Base-by-base conservation (phyloP, 2,113 vertebrate genomes). In the Numenius arquata region DNA sequence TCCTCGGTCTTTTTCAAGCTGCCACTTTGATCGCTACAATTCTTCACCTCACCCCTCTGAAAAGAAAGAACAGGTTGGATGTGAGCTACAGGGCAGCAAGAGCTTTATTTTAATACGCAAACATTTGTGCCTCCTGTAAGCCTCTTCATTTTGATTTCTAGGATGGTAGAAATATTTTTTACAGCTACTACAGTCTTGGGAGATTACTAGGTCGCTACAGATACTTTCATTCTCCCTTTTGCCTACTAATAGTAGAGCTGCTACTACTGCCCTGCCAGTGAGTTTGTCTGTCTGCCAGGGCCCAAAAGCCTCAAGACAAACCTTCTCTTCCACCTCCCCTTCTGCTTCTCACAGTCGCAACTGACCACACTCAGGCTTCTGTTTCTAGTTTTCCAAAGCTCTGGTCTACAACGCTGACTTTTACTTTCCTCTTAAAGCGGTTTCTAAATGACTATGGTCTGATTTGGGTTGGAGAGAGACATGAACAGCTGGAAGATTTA, bases 401-500 rank as follows among this genome's bases (percentile, higher is more conserved):
- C 62, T 45, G 38, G 1, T 58, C 53, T 41, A 56, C 50, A 67
- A 9, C 5, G 1, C 15, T 45, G 30, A 14, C 53, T 40, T 20
- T 8, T 18, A 1, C 5, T 74, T 48, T 52, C 15, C 72, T 80
- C 63, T 79, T 40, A 5, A 97, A 99, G 99, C 65, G 30, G 8
- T 99, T 99, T 97, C 98, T 99, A 23, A 89, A 68, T 23, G 99
- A 99, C 96, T 99, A 99, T 1, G 99, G 98, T n/a, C 97, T 99
- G 97, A 95, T 98, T 63, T 99, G 99, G 99, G 98, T 99, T 32
- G 99, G 99, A 26, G 98, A 98, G 40, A 80, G 65, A 5, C 74
- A 61, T 7, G 48, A 56, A 32, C 83, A 76, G 41, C 52, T 53
- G 38, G 96, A 87, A 62, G 95, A 91, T 7, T 20, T 72, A n/a